Base-by-base conservation (phyloP, 2,113 vertebrate species). In the Crotalus horridus region DNA sequence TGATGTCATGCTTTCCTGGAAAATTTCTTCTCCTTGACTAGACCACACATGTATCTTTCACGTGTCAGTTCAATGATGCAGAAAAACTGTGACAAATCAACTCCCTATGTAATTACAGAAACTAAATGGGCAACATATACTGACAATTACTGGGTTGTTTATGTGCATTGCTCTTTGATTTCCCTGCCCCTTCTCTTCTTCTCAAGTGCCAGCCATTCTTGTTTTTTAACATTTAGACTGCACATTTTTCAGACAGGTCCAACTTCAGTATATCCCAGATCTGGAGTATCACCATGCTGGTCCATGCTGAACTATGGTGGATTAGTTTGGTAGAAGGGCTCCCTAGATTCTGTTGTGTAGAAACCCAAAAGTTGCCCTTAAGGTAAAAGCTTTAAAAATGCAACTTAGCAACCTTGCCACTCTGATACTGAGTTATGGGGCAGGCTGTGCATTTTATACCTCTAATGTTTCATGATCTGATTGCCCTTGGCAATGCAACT, bases 61-160 rank as follows among this genome's bases (percentile, higher is more conserved):
- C 87, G 39, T 94, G 91, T 94, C 13, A 39, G 87, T n/a, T 96
- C 91, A 91, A 53, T 93, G 96, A 96, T 95, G 74, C 89, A 96
- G 95, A 94, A 85, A 95, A 89, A 92, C 54, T 92, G 91, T 89
- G 92, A 96, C 94, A 96, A 96, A 97, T 95, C 92, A 97, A 89
- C 89, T 95, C 96, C 55, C 54, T 21, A 13, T 94, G 91, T 96
- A 96, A 95, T 96, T 96, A 96, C 24, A 94, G 90, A 95, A 94
- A 93, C 29, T 93, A 86, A 94, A 95, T 91, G 90, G 94, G 39
- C 43, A 97, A 96, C 90, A 96, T 95, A 94, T 87, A 95, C 92
- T 81, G 91, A 92, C 93, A 94, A 95, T 46, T 90, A 20, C 94
- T 33, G 21, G 58, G 56, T 95, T 90, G 90, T 93, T 53, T 91